Percentiles rank a stretch among this genome's conserved stretches.
Conservation (phyloP, 2,113 vertebrate species). For the rabbit (Oryctolagus cuniculus) region DNA sequence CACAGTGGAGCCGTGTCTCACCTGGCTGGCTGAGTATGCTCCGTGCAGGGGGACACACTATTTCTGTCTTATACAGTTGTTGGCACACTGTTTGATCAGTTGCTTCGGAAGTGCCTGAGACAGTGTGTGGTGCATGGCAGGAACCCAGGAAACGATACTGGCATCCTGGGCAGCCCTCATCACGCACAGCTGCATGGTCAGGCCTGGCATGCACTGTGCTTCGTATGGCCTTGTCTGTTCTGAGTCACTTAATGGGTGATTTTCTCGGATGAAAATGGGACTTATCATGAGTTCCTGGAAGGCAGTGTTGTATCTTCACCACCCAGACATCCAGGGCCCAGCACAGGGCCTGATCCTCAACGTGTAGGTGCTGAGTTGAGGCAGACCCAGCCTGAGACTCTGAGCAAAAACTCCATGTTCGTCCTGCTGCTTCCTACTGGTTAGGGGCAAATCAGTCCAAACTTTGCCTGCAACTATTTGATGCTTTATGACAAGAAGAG, state of each 20-base stretch:
- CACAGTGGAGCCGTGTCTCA: background rate
- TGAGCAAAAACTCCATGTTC: fast-evolving
- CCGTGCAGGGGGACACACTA: fast-evolving
- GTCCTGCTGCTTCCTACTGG: background rate
- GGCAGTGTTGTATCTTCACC: background rate
- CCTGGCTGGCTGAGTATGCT: background rate
- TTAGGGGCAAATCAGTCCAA: background rate
- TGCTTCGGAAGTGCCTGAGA: background rate
- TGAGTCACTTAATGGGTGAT: background rate
- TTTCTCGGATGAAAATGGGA: background rate
- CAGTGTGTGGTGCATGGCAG: fast-evolving
- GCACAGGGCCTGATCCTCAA: fast-evolving
- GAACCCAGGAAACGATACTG: background rate
- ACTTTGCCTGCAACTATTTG: background rate
- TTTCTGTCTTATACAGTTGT: fast-evolving
- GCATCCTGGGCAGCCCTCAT: background rate
- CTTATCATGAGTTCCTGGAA: background rate
- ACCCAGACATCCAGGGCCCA: background rate
- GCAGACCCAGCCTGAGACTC: background rate
- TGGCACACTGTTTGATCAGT: background rate
- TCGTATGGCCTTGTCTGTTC: background rate
- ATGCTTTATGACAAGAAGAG: conserved; percentile 67
- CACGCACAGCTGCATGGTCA: background rate
- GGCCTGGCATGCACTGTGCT: background rate
- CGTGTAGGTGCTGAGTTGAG: background rate